Base-by-base conservation (phyloP, 2,797 vertebrate genomes). In the Phalloptychus januarius region DNA sequence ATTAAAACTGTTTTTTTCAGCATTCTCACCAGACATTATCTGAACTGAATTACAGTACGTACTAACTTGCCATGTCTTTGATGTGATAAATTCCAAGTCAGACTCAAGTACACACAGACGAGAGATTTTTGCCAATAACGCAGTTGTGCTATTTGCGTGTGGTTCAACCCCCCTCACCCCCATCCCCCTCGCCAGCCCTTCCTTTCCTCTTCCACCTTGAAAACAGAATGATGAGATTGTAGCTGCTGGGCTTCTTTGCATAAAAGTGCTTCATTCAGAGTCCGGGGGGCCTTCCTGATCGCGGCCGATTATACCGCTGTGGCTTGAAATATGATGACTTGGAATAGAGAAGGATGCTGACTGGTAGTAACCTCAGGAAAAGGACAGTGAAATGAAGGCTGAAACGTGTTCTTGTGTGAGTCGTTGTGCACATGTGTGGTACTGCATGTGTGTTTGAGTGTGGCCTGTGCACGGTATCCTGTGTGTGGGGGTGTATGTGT, bases 31-130 rank as follows among this genome's bases (percentile, higher is more conserved):
- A 95, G 90, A 95, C 95, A 95, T 87, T 75, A 63, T 82, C 72
- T 81, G 91, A 95, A 95, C 92, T 93, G 91, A 96, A 95, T 96
- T 96, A 54, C 52, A 54, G 52, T 54, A 96, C 86, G 89, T 92
- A 95, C 93, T 78, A 95, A 95, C 96, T 96, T 96, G 94, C 94
- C 70, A 63, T 25, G 50, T 93, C 91, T 96, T 95, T 96, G 92
- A 95, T 95, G 91, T 83, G 93, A 94, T 95, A 95, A 92, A 91
- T 91, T 90, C 93, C 89, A 95, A 91, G 73, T 83, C 91, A 83
- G 75, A 80, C 89, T 95, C 85, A 89, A 93, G 93, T 88, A 73
- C 79, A 87, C 85, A 91, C 76, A 93, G 85, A 92, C 89, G 93
- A 81, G 89, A 93, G 92, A 82, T 85, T 83, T 81, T 87, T 87